Base-by-base conservation (phyloP, 2,113 vertebrate species). In the Vulpes vulpes region DNA sequence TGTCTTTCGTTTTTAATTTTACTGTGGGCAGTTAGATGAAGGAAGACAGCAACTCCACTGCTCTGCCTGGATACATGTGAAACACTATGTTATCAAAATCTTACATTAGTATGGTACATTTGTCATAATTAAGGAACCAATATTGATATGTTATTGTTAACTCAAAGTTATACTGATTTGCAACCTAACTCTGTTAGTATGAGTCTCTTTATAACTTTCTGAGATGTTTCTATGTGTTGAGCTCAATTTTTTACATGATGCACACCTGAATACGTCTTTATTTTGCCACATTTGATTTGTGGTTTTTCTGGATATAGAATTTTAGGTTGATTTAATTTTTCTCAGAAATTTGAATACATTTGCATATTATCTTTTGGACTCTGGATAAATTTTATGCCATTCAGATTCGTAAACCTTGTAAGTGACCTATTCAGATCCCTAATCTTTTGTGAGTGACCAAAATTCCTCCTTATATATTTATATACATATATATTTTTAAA, bases 61-160 rank as follows among this genome's bases (percentile, higher is more conserved):
- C n/a, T 57, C 27, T 73, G 25, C 14, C 25, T 88, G 30, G 17
- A n/a, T 59, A 12, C 64, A 71, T 25, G 49, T 83, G 49, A 85
- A 91, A 83, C 6, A 74, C 20, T 35, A 89, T 1, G n/a, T 62
- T 71, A 86, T 49, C 38, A 65, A 17, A 30, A 64, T 71, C 49
- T 89, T 62, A 64, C 25, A 16, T 71, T 62, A 59, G 3, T 27
- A 15, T 23, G 4, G 11, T n/a, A 11, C 25, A 38, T 93, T 69
- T 82, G 30, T 94, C 74, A 92, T 23, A 83, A n/a, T 83, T 89
- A 92, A 81, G 82, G 55, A 69, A 53, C 84, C 35, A 43, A 53
- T 43, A n/a, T 76, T 67, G 22, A 57, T 76, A 85, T 43, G 65
- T 89, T 92, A n/a, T 81, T 96, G 85, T 96, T 86, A 92, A 83